Base-by-base conservation (phyloP, 2,797 vertebrate species). In the Pygocentrus nattereri region DNA sequence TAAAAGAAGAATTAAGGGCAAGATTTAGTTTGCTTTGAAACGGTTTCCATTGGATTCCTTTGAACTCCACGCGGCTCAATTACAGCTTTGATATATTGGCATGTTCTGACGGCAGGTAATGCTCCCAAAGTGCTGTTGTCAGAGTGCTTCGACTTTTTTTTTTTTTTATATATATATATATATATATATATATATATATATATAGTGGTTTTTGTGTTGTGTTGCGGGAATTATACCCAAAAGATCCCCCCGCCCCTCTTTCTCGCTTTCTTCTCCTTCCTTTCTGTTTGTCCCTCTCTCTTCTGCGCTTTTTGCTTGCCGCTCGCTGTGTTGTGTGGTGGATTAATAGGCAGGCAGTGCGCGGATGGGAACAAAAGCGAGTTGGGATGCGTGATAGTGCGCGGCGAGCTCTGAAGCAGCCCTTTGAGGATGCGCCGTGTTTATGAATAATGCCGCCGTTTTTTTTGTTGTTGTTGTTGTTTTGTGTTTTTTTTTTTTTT, bases 21-120 rank as follows among this genome's bases (percentile, higher is more conserved):
- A 82, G 84, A 84, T 87, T 85, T 84, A 75, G 75, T 80, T 47
- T 73, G 54, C 79, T 87, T 87, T 84, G 82, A 85, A 87, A 84
- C n/a, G 58, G 49, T 79, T 84, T 84, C 59, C 64, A 75, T 82
- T 82, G 76, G 82, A 82, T 78, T 47, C 44, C 84, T 85, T 78
- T 82, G 79, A 85, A 81, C 86, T 82, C 61, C 47, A 21, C 31
- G 84, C 58, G 47, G 77, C 83, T 81, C 83, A 85, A 80, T 87
- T 87, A 84, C 73, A 80, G 86, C 80, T 84, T 87, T 84, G 83
- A 84, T 84, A 87, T 80, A 74, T 85, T 71, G 79, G 79, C 50
- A 86, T 79, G 50, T 73, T 78, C 62, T 59, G 79, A 85, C 71
- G 68, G 81, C 79, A 87, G 86, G 86, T 87, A 84, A 62, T 68